Conservation (phyloP, 1,140 invertebrate species). For the Ceratoteleas bidentatus region DNA sequence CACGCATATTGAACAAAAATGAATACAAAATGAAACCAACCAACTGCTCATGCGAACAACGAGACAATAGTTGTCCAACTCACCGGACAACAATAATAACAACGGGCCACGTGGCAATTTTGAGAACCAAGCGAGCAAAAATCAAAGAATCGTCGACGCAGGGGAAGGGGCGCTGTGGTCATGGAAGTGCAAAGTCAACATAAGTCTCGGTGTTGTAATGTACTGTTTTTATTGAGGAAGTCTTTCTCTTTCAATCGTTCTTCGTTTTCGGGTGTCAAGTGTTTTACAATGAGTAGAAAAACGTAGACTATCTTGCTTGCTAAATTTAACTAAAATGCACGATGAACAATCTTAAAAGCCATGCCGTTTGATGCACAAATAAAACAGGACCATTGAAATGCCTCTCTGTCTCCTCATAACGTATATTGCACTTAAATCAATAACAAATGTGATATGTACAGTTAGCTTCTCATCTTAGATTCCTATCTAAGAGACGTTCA, state of each 20-base stretch:
- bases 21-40: conserved; percentile 6
- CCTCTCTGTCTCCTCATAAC: conserved; percentile 8
- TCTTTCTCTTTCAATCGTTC: conserved; percentile 3
- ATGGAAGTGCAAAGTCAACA: conserved; percentile 65
- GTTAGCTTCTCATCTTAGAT: no score
- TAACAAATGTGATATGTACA: conserved; percentile 13
- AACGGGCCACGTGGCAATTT: no score
- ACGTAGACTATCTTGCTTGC: conserved; percentile 72
- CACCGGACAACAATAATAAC: no score
- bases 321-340: conserved; percentile 62
- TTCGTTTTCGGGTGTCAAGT: conserved; percentile 63
- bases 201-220: conserved; percentile 64
- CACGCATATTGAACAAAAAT: conserved; percentile 3
- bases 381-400: conserved; percentile 9
- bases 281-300: conserved; percentile 77
- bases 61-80: no score
- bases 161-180: no score
- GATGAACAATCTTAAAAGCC: conserved; percentile 61
- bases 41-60: background rate
- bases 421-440: conserved; percentile 49
- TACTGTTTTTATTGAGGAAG: conserved; percentile 74
- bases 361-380: conserved; percentile 62
- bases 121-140: no score
- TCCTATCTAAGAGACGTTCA: no score
- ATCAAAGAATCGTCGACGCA: no score